Conservation (phyloP, 2,888 invertebrate genomes). For the Nemotelus nigrinus region DNA sequence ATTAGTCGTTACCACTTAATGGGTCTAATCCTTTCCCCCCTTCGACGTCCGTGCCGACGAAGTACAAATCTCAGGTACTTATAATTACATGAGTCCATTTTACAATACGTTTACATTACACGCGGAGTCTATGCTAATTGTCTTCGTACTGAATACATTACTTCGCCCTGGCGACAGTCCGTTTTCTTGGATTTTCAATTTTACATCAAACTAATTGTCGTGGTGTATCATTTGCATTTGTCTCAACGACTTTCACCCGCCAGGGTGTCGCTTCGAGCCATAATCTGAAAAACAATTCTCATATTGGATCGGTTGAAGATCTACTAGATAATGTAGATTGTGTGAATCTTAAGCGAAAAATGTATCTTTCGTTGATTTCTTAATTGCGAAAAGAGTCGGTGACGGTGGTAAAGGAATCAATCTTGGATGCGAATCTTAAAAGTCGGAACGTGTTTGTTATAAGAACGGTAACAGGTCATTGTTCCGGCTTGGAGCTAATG, state of each 20-base stretch:
- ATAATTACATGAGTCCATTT: too few relatives aligned
- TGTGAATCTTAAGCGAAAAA: constrained; percentile 26
- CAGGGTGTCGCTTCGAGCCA: not conserved
- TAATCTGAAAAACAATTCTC: not conserved
- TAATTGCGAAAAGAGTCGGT: constrained; percentile 5
- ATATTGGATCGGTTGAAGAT: constrained; percentile 1
- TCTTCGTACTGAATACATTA: constrained; percentile 9
- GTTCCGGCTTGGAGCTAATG: constrained; percentile 36
- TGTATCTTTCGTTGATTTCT: constrained; percentile 1
- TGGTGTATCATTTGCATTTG: not conserved
- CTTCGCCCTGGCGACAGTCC: not conserved
- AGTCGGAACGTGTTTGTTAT: constrained; percentile 21
- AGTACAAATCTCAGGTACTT: too few relatives aligned
- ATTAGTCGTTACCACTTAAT: too few relatives aligned
- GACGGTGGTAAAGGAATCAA: constrained; percentile 1
- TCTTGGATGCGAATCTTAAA: not conserved
- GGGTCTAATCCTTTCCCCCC: too few relatives aligned
- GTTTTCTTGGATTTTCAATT: not conserved
- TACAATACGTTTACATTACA: too few relatives aligned
- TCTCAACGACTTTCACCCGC: constrained; percentile 18
- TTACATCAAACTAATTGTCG: constrained; percentile 13
- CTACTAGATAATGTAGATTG: not conserved
- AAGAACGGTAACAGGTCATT: constrained; percentile 38
- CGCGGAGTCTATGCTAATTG: too few relatives aligned
- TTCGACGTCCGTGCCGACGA: too few relatives aligned